Evolutionary conservation across 1,140 invertebrate genomes (phyloP), one percentile per base, ranked within the genome.

Genomic region (Leucophenga varia): DNA sequence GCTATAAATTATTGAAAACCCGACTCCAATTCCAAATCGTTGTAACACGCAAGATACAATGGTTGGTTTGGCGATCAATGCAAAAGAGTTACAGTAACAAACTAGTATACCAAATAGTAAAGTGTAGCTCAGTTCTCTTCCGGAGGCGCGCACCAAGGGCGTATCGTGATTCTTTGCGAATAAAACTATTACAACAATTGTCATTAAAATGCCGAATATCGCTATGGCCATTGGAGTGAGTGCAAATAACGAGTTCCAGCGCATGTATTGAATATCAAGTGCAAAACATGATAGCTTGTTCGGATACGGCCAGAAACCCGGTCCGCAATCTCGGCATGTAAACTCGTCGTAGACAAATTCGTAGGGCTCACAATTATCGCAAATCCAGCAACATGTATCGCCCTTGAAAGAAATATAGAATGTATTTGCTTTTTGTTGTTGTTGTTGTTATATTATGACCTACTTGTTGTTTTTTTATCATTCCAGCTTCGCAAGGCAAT

Each of bases 1-100:
- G 0, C 87, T 87, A 71, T 92, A 93, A 50, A 93, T 90, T 75
- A 92, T 86, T 0, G 88, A 83, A 61, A 93, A 91, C 31, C 86
- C 86, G 31, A 93, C 78, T 3, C 88, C 88, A 0, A 88, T 88
- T 49, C 90, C 74, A 28, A 87, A 79, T 31, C 88, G 78, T 18
- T 82, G 81, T 7, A 90, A 55, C 12, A 83, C 81, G 72, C 91
- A 94, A 0, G 83, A 81, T 2, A 82, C 60, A 34, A 76, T 74
- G 1, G 82, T 80, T 1, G 91, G 91, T 48, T 83, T 84, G 4
- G 87, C 82, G 7, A 93, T 74, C 18, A 93, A 80, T 4, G 86
- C 80, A 68, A 93, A 87, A 3, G 78, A 76, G 8, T 78, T 77
- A 17, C 59, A 74, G 54, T 81, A 79, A 25, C 79, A 79, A 4